Percentiles rank a stretch among this genome's conserved stretches.
phyloP scores from a whole-genome alignment of 1,140 invertebrate genomes.

The Chymomyza costata region DNA sequence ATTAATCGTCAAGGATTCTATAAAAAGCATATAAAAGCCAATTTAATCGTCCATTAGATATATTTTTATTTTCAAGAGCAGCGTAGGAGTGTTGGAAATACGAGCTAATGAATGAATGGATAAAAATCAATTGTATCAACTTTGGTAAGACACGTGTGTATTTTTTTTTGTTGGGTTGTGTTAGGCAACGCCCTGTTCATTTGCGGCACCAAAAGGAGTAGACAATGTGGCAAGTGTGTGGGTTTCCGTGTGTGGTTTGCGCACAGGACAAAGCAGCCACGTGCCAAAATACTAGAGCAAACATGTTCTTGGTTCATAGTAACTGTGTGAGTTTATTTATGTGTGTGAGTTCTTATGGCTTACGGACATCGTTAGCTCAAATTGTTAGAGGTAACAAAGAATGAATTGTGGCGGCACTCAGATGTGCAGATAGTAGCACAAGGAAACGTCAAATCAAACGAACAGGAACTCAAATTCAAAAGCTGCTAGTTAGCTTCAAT shows the following conservation, averaged over 20 bases:
- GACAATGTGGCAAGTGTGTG: not conserved
- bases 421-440: conserved; percentile 22
- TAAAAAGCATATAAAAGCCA: too few relatives aligned
- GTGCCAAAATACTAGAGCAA: conserved; percentile 23
- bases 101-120: conserved; percentile 5
- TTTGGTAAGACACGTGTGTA: conserved; percentile 11
- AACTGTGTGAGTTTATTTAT: conserved; percentile 14
- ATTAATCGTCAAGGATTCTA: too few relatives aligned
- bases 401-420: not conserved
- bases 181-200: not conserved
- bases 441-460: conserved; percentile 29
- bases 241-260: not conserved
- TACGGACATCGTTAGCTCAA: conserved; percentile 65
- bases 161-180: too few relatives aligned
- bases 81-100: not conserved
- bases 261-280: conserved; percentile 37
- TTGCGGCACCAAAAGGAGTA: not conserved
- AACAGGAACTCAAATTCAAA: conserved; percentile 15
- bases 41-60: too few relatives aligned
- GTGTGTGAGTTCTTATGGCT: conserved; percentile 36
- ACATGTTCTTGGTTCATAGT: too few relatives aligned
- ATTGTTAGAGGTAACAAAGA: conserved; percentile 50
- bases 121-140: conserved; percentile 21
- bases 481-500: conserved; percentile 14
- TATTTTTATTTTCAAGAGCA: too few relatives aligned